Percentiles rank a stretch among this genome's conserved stretches.
Evolutionary conservation across 2,113 vertebrate species (phyloP).

Genomic region (Anas platyrhynchos): DNA sequence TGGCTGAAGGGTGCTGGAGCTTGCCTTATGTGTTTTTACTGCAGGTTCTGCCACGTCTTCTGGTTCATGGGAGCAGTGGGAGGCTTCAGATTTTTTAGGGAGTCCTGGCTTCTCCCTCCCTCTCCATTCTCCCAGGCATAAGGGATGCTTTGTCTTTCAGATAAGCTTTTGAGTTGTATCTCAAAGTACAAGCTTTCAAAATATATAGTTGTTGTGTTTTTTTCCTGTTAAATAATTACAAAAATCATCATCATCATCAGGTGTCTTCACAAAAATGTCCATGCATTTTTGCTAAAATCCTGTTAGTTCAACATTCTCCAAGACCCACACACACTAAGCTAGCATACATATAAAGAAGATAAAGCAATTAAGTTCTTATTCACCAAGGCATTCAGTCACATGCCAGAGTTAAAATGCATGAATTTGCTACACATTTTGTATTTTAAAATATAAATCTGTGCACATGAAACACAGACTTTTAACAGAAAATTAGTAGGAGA

Average conservation of each 20-base stretch:
- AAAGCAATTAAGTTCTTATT: not conserved
- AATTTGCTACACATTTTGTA: not conserved
- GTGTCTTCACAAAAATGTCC: not conserved
- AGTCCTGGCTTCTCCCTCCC: not conserved
- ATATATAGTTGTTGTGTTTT: not conserved
- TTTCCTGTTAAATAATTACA: not conserved
- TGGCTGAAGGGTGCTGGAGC: not conserved
- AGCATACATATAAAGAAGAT: not conserved
- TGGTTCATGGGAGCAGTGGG: not conserved
- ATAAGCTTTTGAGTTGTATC: not conserved
- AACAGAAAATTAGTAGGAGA: not conserved
- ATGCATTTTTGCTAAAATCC: not conserved
- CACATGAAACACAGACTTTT: not conserved
- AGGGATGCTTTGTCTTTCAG: not conserved
- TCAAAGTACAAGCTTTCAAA: not conserved
- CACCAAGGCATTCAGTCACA: not conserved
- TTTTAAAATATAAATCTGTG: not conserved
- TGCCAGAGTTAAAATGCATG: not conserved
- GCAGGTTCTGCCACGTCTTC: not conserved
- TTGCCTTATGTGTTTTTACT: fast-evolving
- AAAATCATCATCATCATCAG: not conserved
- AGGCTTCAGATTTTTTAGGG: not conserved
- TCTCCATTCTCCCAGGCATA: not conserved
- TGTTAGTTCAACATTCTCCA: not conserved
- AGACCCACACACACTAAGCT: not conserved